A percentile compares a stretch with the other conserved stretches of the same genome.
Conservation (phyloP, 2,113 vertebrate genomes). For the Sprattus sprattus region DNA sequence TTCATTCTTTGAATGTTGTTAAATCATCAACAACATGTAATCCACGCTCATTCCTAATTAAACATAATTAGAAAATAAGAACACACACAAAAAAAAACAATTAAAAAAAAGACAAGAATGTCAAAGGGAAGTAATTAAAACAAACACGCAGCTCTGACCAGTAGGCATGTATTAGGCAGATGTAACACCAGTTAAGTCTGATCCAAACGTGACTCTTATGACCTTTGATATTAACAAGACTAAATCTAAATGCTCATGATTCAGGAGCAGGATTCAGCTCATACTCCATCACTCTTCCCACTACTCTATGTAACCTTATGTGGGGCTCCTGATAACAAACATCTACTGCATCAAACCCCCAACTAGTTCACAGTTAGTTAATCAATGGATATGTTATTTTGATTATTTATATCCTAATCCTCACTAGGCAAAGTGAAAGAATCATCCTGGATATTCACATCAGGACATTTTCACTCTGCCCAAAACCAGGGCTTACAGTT, state of each 20-base stretch:
- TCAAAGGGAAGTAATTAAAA: conserved; percentile 22
- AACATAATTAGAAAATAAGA: background rate
- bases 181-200: background rate
- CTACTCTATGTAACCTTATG: too few relatives aligned
- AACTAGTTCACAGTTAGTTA: background rate
- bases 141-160: background rate
- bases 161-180: background rate
- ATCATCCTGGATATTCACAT: too few relatives aligned
- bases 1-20: background rate
- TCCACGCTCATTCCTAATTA: background rate
- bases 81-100: background rate
- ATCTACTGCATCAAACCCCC: background rate
- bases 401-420: too few relatives aligned
- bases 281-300: background rate
- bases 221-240: background rate
- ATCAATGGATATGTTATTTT: background rate
- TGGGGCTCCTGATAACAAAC: background rate
- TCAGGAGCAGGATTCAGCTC: background rate
- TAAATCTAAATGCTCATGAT: background rate
- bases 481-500: too few relatives aligned
- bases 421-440: too few relatives aligned
- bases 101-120: background rate
- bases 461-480: too few relatives aligned
- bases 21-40: background rate
- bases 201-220: background rate